Conservation (phyloP, 2,888 invertebrate genomes). For the Arge pagana region DNA sequence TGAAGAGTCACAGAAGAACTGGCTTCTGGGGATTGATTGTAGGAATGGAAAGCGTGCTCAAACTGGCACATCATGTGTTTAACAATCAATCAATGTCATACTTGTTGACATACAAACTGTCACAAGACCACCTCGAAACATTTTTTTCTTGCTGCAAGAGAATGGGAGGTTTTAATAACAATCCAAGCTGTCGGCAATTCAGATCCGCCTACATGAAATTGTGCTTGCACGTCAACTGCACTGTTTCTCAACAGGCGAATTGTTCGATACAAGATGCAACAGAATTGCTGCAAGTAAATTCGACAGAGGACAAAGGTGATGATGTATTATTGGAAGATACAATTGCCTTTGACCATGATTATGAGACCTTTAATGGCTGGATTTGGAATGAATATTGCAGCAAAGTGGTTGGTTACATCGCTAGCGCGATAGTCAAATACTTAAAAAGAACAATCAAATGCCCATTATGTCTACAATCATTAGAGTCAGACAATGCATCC, state of each 20-base stretch:
- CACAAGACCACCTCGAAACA: slow-evolving; percentile 3
- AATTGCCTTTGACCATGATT: background rate
- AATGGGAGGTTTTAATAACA: slow-evolving; percentile 1
- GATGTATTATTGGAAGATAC: slow-evolving; percentile 2
- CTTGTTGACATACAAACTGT: slow-evolving; percentile 8
- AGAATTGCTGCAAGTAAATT: background rate
- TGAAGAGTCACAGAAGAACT: background rate
- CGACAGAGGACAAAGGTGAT: slow-evolving; percentile 1
- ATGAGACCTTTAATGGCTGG: slow-evolving; percentile 5
- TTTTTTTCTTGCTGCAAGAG: slow-evolving; percentile 1
- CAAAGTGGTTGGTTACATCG: slow-evolving; percentile 1
- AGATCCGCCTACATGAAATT: slow-evolving; percentile 3
- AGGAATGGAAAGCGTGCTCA: slow-evolving; percentile 3
- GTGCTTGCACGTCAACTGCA: slow-evolving; percentile 2
- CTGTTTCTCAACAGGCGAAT: slow-evolving; percentile 1
- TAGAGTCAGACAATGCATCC: slow-evolving; percentile 4
- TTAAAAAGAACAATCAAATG: background rate
- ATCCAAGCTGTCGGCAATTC: slow-evolving; percentile 4
- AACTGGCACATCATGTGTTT: background rate
- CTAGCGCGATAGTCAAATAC: background rate
- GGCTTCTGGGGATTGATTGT: slow-evolving; percentile 2
- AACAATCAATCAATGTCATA: slow-evolving; percentile 1
- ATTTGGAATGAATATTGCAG: slow-evolving; percentile 5
- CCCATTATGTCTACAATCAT: background rate
- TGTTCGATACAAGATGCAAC: slow-evolving; percentile 2